Conservation (phyloP, 2,113 vertebrate species). For the Rhegmatorhina hoffmannsi region DNA sequence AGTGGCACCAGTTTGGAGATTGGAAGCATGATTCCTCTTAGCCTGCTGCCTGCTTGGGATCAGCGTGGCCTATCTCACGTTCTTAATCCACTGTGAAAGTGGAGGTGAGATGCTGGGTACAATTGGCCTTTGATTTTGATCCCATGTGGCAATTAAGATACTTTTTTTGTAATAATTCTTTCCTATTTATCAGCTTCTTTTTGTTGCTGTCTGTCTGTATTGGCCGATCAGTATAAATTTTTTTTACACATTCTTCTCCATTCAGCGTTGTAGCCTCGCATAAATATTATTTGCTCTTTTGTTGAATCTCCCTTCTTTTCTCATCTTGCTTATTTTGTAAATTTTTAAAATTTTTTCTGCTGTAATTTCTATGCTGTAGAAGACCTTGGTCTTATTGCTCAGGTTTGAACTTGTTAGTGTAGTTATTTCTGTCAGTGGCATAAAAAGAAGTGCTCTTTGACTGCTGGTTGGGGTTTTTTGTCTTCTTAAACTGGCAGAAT, state of each 20-base stretch:
- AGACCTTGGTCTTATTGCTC: not conserved
- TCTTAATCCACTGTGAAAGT: not conserved
- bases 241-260: fast-evolving
- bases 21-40: not conserved
- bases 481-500: not conserved
- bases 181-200: not conserved
- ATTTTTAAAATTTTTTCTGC: not conserved
- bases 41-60: not conserved
- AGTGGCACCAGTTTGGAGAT: not conserved
- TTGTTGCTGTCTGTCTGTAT: not conserved
- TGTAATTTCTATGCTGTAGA: not conserved
- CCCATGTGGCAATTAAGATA: not conserved
- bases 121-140: not conserved
- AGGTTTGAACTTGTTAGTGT: not conserved
- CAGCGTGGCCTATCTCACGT: not conserved
- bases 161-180: not conserved
- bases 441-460: not conserved
- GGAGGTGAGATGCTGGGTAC: not conserved
- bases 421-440: not conserved
- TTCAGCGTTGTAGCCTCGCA: fast-evolving
- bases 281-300: not conserved
- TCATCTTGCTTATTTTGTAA: not conserved
- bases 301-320: not conserved
- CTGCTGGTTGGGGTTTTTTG: not conserved
- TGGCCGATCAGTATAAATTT: not conserved